Evolutionary conservation across 2,113 vertebrate genomes (phyloP).

Genomic region (Turdus rufiventris): DNA sequence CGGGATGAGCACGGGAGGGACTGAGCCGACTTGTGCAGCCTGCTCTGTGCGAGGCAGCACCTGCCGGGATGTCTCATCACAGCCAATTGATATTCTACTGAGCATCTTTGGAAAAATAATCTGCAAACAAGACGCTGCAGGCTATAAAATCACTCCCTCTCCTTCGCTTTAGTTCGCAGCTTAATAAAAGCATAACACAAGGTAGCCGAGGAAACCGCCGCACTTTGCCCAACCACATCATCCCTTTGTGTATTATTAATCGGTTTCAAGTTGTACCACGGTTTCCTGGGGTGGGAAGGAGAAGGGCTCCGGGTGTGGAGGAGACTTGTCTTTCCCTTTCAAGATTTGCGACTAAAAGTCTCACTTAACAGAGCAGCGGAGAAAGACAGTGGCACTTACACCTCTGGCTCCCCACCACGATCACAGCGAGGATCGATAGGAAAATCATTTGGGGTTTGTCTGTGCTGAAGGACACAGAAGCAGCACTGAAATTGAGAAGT

Average conservation of each 20-base stretch:
- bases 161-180: slow-evolving; percentile 50
- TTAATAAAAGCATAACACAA: slow-evolving; percentile 70
- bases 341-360: not conserved
- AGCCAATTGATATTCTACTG: slow-evolving; percentile 75
- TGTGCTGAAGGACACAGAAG: not conserved
- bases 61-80: slow-evolving; percentile 67
- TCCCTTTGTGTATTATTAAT: slow-evolving; percentile 73
- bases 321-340: slow-evolving; percentile 23
- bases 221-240: slow-evolving; percentile 55
- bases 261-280: slow-evolving; percentile 50
- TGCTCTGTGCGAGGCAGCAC: slow-evolving; percentile 41
- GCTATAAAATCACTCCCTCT: slow-evolving; percentile 68
- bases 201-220: slow-evolving; percentile 34
- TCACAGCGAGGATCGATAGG: not conserved
- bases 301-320: slow-evolving; percentile 29
- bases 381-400: not conserved
- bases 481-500: not conserved
- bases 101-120: slow-evolving; percentile 74
- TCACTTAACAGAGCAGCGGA: slow-evolving; percentile 39
- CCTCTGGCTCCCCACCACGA: not conserved
- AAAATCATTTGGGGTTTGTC: not conserved
- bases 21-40: not conserved
- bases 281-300: slow-evolving; percentile 55
- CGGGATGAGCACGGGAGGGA: not conserved
- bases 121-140: slow-evolving; percentile 77